These are phyloP conservation scores for Orycteropus afer DNA, from an alignment of 2,113 vertebrate genomes.

Conservation along the genomic window DNA sequence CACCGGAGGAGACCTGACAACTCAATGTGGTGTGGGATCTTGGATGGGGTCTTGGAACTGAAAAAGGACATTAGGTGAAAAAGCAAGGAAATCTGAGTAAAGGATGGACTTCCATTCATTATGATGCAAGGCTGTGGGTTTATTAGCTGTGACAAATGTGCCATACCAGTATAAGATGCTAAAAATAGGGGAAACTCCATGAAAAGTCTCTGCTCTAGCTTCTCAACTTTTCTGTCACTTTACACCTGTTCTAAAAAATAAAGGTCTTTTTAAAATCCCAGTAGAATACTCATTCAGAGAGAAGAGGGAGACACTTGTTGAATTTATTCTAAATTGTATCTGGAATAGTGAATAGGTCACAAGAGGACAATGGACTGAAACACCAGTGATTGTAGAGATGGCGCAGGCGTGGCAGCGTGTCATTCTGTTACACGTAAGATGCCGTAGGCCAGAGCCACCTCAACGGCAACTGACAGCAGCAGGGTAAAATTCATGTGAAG, in stretches of 20 bases:
- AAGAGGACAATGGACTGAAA: neutral
- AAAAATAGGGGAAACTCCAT: neutral
- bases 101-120: neutral
- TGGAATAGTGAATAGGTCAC: neutral
- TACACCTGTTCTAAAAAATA: neutral
- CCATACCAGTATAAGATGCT: neutral
- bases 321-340: neutral
- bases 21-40: accelerated
- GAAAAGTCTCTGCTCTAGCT: neutral
- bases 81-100: neutral
- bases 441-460: no score
- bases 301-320: neutral
- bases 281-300: neutral
- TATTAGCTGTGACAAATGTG: neutral
- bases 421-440: no score
- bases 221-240: neutral
- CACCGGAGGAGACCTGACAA: neutral
- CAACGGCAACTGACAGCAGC: no score
- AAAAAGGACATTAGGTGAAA: neutral
- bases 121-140: neutral
- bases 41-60: no score
- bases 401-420: no score
- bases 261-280: neutral
- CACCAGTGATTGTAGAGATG: no score
- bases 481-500: no score